Conservation (phyloP, 2,113 vertebrate genomes). For the Festucalex cinctus region DNA sequence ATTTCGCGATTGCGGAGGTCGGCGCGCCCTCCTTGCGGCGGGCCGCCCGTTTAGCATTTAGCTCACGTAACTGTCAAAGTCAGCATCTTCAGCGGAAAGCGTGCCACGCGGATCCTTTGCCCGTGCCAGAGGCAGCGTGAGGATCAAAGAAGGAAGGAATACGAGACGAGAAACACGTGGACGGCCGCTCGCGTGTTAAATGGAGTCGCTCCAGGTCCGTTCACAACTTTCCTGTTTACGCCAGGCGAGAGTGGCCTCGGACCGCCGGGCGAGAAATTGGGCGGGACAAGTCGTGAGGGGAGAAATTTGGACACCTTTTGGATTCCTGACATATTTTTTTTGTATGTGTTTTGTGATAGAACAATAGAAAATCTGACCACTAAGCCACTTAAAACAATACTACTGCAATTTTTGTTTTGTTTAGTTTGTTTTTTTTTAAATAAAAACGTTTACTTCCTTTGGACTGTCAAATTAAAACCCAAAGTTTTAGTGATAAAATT, state of each 20-base stretch:
- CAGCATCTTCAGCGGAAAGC: slow-evolving; percentile 52
- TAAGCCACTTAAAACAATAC: not conserved
- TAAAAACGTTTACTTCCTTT: too few relatives aligned
- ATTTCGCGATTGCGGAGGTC: slow-evolving; percentile 26
- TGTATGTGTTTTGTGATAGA: too few relatives aligned
- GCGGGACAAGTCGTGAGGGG: not conserved
- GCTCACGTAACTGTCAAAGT: slow-evolving; percentile 15
- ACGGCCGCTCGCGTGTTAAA: slow-evolving; percentile 38
- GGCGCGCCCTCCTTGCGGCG: not conserved
- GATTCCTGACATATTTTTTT: slow-evolving; percentile 41
- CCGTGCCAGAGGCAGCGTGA: slow-evolving; percentile 20
- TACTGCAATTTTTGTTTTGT: too few relatives aligned
- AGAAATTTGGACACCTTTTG: slow-evolving; percentile 27
- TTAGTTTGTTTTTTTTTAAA: too few relatives aligned
- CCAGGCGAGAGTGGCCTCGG: slow-evolving; percentile 40
- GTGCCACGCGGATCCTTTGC: slow-evolving; percentile 38
- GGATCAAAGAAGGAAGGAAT: slow-evolving; percentile 49
- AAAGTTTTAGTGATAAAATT: too few relatives aligned
- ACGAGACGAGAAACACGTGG: slow-evolving; percentile 46
- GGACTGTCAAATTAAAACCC: too few relatives aligned
- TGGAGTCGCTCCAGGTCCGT: slow-evolving; percentile 32
- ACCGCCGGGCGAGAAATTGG: slow-evolving; percentile 34
- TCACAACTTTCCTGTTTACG: slow-evolving; percentile 69
- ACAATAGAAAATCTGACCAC: too few relatives aligned
- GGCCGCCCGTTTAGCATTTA: not conserved